Conservation (phyloP, 53 echinoderm and acorn worm genomes). For the Holothuria leucospilota region DNA sequence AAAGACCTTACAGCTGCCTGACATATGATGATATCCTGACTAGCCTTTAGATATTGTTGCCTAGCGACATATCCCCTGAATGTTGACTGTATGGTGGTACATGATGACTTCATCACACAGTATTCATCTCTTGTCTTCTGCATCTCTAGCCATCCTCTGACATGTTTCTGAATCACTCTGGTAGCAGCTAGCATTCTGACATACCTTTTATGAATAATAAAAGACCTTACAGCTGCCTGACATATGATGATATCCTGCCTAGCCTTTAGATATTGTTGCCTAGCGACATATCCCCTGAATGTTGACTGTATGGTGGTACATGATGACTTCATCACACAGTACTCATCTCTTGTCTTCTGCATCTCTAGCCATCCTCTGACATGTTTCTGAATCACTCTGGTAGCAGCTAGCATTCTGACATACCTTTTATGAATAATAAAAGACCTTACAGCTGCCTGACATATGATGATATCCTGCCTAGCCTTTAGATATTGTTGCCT, state of each 20-base stretch:
- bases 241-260: constrained; percentile 31
- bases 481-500: constrained; percentile 11
- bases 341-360: not conserved
- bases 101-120: constrained; percentile 30
- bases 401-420: not conserved
- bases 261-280: constrained; percentile 8
- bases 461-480: constrained; percentile 15
- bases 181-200: not conserved
- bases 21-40: constrained; percentile 28
- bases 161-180: constrained; percentile 21
- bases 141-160: constrained; percentile 38
- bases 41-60: not conserved
- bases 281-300: constrained; percentile 51
- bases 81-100: constrained; percentile 62
- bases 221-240: constrained; percentile 51
- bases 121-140: not conserved
- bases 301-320: constrained; percentile 64
- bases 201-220: constrained; percentile 12
- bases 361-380: constrained; percentile 41
- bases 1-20: constrained; percentile 52
- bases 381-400: constrained; percentile 24
- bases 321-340: constrained; percentile 35
- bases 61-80: constrained; percentile 59
- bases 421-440: constrained; percentile 17
- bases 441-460: constrained; percentile 53